Conservation (phyloP, 1,140 invertebrate species). For the Drosophila saltans region DNA sequence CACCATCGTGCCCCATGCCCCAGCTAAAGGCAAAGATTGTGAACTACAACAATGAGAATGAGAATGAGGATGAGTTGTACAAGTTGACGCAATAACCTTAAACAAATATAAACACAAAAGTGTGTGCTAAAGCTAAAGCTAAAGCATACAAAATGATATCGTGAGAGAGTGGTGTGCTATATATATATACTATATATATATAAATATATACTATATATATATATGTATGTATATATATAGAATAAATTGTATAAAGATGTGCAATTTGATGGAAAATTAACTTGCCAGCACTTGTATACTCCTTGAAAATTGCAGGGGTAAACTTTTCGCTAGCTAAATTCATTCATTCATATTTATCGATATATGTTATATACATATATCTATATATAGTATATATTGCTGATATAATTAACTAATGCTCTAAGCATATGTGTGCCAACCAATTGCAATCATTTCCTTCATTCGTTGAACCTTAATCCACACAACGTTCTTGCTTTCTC, state of each 20-base stretch:
- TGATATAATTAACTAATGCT: conserved; percentile 15
- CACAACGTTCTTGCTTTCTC: conserved; percentile 23
- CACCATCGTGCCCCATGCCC: background rate
- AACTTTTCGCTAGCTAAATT: background rate
- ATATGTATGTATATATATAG: no score
- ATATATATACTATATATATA: no score
- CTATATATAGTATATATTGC: background rate
- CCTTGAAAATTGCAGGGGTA: background rate
- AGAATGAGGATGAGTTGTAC: conserved; percentile 45
- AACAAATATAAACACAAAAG: conserved; percentile 70
- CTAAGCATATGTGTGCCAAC: background rate
- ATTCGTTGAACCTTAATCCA: conserved; percentile 18
- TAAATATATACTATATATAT: no score
- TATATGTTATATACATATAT: background rate
- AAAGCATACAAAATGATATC: conserved; percentile 32
- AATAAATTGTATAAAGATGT: background rate
- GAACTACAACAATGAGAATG: conserved; percentile 10
- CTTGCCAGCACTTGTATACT: background rate
- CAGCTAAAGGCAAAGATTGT: conserved; percentile 4
- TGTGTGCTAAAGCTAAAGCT: conserved; percentile 38
- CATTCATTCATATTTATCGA: background rate
- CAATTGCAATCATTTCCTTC: conserved; percentile 24
- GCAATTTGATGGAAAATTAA: conserved; percentile 12
- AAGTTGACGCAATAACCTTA: conserved; percentile 61
- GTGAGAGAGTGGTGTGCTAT: background rate